Evolutionary conservation across 2,888 invertebrate genomes (phyloP), one percentile per base, ranked within the genome.

Genomic region (Taphrorychus bicolor): DNA sequence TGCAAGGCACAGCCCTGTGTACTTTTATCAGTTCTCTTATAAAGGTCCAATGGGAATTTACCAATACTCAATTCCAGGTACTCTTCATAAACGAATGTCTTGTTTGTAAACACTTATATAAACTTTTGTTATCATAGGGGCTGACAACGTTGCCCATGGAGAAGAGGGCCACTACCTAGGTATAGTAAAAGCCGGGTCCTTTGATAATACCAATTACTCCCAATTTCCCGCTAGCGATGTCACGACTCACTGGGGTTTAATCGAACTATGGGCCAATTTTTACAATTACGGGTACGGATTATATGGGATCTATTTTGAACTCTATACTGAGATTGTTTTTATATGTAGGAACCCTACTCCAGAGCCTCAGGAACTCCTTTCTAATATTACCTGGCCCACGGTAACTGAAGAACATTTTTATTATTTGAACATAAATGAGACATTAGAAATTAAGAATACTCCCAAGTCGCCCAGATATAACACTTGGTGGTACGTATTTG

Each of bases 301-400:
- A n/a, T n/a, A n/a, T n/a, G n/a, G n/a, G n/a, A n/a, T n/a, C n/a
- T n/a, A n/a, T n/a, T n/a, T n/a, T n/a, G n/a, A n/a, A n/a, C n/a
- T n/a, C n/a, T 7, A 32, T 32, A 32, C 11, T 11, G 32, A 32
- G 24, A 23, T 61, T 66, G n/a, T n/a, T n/a, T n/a, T n/a, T n/a
- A n/a, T n/a, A n/a, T 70, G 18, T 49, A 70, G 61, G 40, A 70
- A 68, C 53, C 71, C 71, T 5, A 71, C 71, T 57, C 70, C 70
- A 1, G 64, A 62, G 49, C 58, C 57, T 19, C 59, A 62, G 7
- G 63, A 62, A 17, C 42, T 71, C 14, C 24, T 71, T 22, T 21
- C 58, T n/a, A 71, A 71, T 41, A n/a, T 71, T n/a, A 63, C 54
- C 1, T 71, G 71, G 71, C 66, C 68, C 9, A 58, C 56, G 22